A percentile compares a stretch with the other conserved stretches of the same genome.
These are phyloP conservation scores for Onthophagus sagittarius DNA, from an alignment of 2,888 invertebrate species.

Conservation along the genomic window DNA sequence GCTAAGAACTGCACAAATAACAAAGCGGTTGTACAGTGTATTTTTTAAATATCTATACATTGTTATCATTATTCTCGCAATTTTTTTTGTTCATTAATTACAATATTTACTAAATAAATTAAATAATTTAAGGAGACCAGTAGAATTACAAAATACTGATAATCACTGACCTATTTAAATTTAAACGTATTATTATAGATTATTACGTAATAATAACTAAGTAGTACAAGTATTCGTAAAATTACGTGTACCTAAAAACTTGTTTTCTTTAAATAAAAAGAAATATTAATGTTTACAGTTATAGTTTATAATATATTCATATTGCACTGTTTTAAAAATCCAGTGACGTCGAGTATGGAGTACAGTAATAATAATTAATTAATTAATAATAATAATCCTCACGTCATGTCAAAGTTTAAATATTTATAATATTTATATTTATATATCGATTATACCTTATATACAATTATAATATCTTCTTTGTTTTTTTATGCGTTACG, in stretches of 20 bases:
- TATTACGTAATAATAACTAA: constrained; percentile 15
- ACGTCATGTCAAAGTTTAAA: constrained; percentile 22
- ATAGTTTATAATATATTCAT: constrained; percentile 27
- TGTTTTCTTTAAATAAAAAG: constrained; percentile 22
- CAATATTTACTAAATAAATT: constrained; percentile 45
- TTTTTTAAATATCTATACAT: constrained; percentile 42
- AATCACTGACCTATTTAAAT: constrained; percentile 42
- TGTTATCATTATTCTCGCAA: constrained; percentile 27
- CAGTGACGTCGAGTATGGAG: constrained; percentile 31
- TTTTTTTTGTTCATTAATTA: constrained; percentile 36
- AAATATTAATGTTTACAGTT: constrained; percentile 21
- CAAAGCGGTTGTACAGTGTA: constrained; percentile 32
- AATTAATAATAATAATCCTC: constrained; percentile 13
- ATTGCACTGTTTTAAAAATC: constrained; percentile 40
- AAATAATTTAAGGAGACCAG: constrained; percentile 45
- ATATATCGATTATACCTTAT: constrained; percentile 20
- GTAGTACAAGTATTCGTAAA: constrained; percentile 19
- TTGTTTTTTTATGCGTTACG: constrained; percentile 8
- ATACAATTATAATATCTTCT: constrained; percentile 17
- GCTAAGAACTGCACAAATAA: constrained; percentile 32
- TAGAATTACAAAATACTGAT: constrained; percentile 46
- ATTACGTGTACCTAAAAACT: constrained; percentile 22
- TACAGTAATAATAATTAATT: neutral
- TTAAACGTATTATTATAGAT: constrained; percentile 24
- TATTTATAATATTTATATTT: constrained; percentile 19